Evolutionary conservation across 2,888 invertebrate genomes (phyloP), one percentile per base, ranked within the genome.

Genomic region (Galeopsomyia nigrocyanea): DNA sequence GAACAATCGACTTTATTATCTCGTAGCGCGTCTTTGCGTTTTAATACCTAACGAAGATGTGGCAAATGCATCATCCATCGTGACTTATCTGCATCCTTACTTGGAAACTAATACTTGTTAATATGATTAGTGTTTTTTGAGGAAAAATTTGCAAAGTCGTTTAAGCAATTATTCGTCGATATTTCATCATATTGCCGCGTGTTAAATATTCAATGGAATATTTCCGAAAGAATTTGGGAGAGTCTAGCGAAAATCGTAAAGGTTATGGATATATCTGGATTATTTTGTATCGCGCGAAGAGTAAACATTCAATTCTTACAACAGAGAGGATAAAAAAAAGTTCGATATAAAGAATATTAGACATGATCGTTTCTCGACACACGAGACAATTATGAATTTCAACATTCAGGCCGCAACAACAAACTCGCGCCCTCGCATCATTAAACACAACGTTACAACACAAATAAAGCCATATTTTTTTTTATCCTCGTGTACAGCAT

Each of bases 401-500:
- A 19, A 46, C 46, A n/a, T 13, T 26, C 7, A 9, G 39, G 17
- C 53, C 2, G 16, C 56, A 56, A 56, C 22, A 22, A 56, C 22
- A 19, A 10, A 2, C 22, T 22, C 26, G 16, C 56, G 16, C 22
- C 9, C 21, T 22, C 22, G 22, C 56, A 21, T 6, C 13, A 10
- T 13, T 6, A 26, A 10, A 3, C 56, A 26, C 16, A 7, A 17
- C 13, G 39, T 39, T 39, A 7, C 39, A 39, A 39, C 19, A 16
- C 49, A 62, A 62, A 62, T 69, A 69, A 64, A 70, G 62, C 55
- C 39, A 53, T 58, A 64, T 64, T 63, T 70, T 64, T 63, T 70
- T 46, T 17, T 56, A 26, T 57, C 57, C 10, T 10, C 39, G 39
- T 10, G 39, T 39, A 13, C 26, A 3, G 26, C 5, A 39, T 10